Conservation (phyloP, 2,888 invertebrate species). For the Hyposoter dolosus region DNA sequence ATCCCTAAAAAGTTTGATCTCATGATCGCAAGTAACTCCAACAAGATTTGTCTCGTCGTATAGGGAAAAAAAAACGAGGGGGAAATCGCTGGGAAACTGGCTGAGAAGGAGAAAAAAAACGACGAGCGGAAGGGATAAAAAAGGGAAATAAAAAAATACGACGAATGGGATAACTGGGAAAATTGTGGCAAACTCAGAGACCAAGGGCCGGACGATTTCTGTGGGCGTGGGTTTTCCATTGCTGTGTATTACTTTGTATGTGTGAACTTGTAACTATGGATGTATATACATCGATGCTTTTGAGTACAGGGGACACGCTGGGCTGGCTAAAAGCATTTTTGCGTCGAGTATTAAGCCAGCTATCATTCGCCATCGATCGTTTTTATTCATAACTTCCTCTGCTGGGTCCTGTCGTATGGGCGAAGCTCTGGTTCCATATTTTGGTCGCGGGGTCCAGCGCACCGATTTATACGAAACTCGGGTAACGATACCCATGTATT, state of each 20-base stretch:
- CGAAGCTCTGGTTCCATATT: slow-evolving; percentile 55
- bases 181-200: slow-evolving; percentile 42
- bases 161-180: slow-evolving; percentile 44
- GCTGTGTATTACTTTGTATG: slow-evolving; percentile 1
- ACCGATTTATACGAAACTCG: slow-evolving; percentile 25
- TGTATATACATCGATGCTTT: slow-evolving; percentile 30
- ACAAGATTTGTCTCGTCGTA: not conserved
- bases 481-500: slow-evolving; percentile 45
- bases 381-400: slow-evolving; percentile 80
- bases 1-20: slow-evolving; percentile 32
- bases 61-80: not conserved
- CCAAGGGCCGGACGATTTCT: slow-evolving; percentile 54
- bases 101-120: not conserved
- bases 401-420: slow-evolving; percentile 36
- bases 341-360: slow-evolving; percentile 80
- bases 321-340: slow-evolving; percentile 84
- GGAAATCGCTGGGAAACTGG: slow-evolving; percentile 45
- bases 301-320: slow-evolving; percentile 75
- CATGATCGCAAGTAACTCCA: not conserved
- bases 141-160: slow-evolving; percentile 44
- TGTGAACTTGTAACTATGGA: not conserved
- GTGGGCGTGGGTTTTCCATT: slow-evolving; percentile 58
- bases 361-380: slow-evolving; percentile 82
- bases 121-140: not conserved
- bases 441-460: slow-evolving; percentile 45